phyloP scores from a whole-genome alignment of 1,140 invertebrate species.

The Stenopsyche tienmushanensis region DNA sequence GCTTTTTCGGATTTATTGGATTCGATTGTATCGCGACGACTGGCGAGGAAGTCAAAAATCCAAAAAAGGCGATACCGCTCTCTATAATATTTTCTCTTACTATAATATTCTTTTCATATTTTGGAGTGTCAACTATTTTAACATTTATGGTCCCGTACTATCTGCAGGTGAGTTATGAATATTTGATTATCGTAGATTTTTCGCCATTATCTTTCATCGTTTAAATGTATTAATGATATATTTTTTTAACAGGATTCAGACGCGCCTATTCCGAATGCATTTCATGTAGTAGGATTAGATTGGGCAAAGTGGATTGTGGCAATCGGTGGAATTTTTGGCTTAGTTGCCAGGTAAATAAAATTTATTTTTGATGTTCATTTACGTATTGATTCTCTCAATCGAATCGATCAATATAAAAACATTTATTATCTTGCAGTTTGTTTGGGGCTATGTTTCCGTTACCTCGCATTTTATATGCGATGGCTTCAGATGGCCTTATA shows the following conservation, averaged over 20 bases:
- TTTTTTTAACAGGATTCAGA: constrained; percentile 57
- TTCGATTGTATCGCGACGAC: constrained; percentile 89
- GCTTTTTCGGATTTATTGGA: constrained; percentile 90
- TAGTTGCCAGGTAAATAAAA: constrained; percentile 63
- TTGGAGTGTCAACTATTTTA: constrained; percentile 80
- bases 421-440: constrained; percentile 60
- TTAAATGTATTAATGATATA: constrained; percentile 5
- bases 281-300: constrained; percentile 67
- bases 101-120: constrained; percentile 80
- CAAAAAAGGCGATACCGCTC: constrained; percentile 81
- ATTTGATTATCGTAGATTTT: too few species aligned
- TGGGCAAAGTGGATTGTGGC: constrained; percentile 76
- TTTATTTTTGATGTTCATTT: background rate
- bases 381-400: too few species aligned
- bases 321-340: constrained; percentile 73
- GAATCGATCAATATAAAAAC: background rate
- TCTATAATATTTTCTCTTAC: constrained; percentile 81
- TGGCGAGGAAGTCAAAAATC: constrained; percentile 83
- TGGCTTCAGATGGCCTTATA: constrained; percentile 81
- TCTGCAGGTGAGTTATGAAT: constrained; percentile 63
- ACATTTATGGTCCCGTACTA: constrained; percentile 93
- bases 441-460: constrained; percentile 83
- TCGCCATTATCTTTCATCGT: background rate
- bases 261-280: constrained; percentile 73
- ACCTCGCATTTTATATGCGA: constrained; percentile 82